phyloP scores from a whole-genome alignment of 2,113 vertebrate species.

The Vidua chalybeata region DNA sequence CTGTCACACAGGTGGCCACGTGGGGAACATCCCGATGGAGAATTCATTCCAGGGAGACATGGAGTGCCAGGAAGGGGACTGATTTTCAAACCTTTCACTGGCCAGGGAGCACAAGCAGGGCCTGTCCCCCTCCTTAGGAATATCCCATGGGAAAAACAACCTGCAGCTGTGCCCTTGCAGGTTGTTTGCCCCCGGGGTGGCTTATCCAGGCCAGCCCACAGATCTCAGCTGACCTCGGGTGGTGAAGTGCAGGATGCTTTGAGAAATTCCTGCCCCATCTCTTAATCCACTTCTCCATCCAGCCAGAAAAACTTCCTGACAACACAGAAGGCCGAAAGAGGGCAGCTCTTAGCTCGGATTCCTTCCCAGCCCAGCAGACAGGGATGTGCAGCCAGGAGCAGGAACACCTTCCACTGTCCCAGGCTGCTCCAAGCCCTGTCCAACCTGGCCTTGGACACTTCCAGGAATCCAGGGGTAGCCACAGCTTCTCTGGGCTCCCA shows the following conservation, averaged over 20 bases:
- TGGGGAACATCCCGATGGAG: fast-evolving
- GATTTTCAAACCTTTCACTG: not conserved
- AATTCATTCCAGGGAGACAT: not conserved
- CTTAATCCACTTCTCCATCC: not conserved
- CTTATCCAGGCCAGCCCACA: not conserved
- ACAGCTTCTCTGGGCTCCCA: not conserved
- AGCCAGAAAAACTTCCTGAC: not conserved
- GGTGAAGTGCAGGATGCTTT: not conserved
- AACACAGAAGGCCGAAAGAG: not conserved
- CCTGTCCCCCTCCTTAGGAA: not conserved
- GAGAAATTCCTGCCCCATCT: not conserved
- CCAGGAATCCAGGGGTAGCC: not conserved
- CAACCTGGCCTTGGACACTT: fast-evolving
- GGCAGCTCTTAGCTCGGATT: not conserved
- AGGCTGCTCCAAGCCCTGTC: fast-evolving
- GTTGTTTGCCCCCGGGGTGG: not conserved
- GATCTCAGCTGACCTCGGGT: not conserved
- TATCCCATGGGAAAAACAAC: not conserved
- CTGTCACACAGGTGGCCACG: not conserved
- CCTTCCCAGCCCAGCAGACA: not conserved
- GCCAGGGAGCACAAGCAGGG: not conserved
- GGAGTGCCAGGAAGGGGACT: not conserved
- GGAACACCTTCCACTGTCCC: fast-evolving
- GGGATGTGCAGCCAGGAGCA: no score
- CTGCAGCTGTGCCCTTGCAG: not conserved